phyloP scores from a whole-genome alignment of 2,797 vertebrate species.

The Acrossocheilus wenchowensis region DNA sequence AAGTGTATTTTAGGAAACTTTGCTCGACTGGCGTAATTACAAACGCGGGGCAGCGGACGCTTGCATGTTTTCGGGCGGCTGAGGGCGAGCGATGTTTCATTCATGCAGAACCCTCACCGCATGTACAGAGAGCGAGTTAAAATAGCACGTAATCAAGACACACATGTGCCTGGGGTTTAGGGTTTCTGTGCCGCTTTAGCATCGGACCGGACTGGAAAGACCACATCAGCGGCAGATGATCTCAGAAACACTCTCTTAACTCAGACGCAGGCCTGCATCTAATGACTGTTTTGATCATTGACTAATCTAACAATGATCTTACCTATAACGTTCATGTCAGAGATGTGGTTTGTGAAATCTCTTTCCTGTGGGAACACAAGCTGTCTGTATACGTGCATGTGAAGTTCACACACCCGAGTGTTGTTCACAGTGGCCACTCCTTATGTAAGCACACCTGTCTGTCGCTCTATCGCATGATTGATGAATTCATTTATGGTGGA shows the following conservation, averaged over 20 bases:
- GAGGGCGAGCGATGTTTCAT: slow-evolving; percentile 10
- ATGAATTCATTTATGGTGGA: slow-evolving; percentile 26
- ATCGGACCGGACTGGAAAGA: not conserved
- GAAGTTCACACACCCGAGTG: slow-evolving; percentile 14
- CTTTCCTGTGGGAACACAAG: not conserved
- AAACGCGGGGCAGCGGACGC: slow-evolving; percentile 21
- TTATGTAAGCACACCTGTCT: slow-evolving; percentile 37
- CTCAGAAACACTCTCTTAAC: not conserved
- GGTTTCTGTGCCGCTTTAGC: not conserved
- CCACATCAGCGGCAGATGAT: slow-evolving; percentile 8
- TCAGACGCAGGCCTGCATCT: not conserved
- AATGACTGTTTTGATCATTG: not conserved
- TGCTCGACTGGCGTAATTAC: slow-evolving; percentile 40
- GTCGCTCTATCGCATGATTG: slow-evolving; percentile 16
- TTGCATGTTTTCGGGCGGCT: slow-evolving; percentile 41
- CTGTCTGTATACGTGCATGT: not conserved
- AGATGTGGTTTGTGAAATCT: not conserved
- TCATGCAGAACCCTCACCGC: slow-evolving; percentile 10
- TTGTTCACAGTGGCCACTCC: slow-evolving; percentile 14
- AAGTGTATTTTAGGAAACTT: slow-evolving; percentile 47
- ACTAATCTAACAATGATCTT: not conserved
- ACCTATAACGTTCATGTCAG: not conserved
- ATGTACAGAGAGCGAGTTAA: not conserved
- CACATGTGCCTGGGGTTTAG: slow-evolving; percentile 25
- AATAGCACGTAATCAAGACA: slow-evolving; percentile 21